Evolutionary conservation across 2,797 vertebrate species (phyloP), one percentile per base, ranked within the genome.

Genomic region (Spheniscus humboldti): DNA sequence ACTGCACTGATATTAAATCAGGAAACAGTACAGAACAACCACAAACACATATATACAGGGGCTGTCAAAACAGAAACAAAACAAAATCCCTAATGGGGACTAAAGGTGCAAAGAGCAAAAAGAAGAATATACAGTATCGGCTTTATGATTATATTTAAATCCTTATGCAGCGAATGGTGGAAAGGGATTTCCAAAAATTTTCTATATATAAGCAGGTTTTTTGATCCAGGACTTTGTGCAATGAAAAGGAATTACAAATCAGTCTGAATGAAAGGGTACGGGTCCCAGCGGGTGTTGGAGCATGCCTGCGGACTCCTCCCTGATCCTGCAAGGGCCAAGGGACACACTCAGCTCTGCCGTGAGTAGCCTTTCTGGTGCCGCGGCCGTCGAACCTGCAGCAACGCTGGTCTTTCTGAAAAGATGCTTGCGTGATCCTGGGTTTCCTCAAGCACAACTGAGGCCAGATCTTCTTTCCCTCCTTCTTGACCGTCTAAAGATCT

Each of bases 1-100:
- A 97, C 95, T 82, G 95, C 78, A 59, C 97, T 92, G 98, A 97
- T 98, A 98, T 98, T 98, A 98, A 98, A 98, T 98, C 98, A 98
- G 97, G 97, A 98, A 98, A 98, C 97, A 95, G 97, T 59, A 97
- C 74, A 56, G 97, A 98, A 97, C 96, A 97, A 97, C 97, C 78
- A 89, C 97, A 97, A 92, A 97, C 97, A 97, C 97, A 95, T 96
- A 98, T 96, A 98, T 97, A 97, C 96, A 92, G 96, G 89, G 96
- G 87, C 97, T 98, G 98, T 98, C 98, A 98, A 98, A 98, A 97
- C 89, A 97, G 97, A 97, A 97, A 94, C 95, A 93, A 96, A 97
- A 96, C 97, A 96, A 98, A 98, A 98, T 98, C 97, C 97, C 97
- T 98, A 98, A 98, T 82, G 87, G 96, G 93, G 69, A 39, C 84